Evolutionary conservation across 2,797 vertebrate genomes (phyloP).

Genomic region (Notolepis coatsorum): DNA sequence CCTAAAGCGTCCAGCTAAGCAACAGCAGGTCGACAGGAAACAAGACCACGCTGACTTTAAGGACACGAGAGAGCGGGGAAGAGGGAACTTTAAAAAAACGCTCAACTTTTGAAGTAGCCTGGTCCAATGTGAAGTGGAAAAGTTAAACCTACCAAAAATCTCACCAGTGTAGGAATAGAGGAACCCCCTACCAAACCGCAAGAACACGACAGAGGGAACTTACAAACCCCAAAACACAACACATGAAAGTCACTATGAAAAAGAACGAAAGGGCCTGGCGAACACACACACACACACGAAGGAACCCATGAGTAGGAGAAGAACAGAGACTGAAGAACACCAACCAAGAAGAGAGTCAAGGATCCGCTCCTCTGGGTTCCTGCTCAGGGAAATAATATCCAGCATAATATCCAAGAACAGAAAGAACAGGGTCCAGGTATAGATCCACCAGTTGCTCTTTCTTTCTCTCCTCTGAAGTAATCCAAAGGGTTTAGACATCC

Average conservation of each 20-base stretch:
- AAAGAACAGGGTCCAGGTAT: slow-evolving; percentile 27
- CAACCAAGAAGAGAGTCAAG: slow-evolving; percentile 45
- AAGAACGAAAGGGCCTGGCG: too few species aligned
- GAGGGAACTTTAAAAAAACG: not conserved
- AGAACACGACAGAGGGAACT: slow-evolving; percentile 1
- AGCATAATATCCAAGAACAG: slow-evolving; percentile 66
- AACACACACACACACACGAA: not conserved
- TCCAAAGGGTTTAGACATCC: slow-evolving; percentile 25
- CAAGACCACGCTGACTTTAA: slow-evolving; percentile 29
- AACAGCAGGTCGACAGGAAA: slow-evolving; percentile 58
- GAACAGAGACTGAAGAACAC: slow-evolving; percentile 29
- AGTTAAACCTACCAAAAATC: too few species aligned
- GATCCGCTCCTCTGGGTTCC: slow-evolving; percentile 47
- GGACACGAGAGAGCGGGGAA: not conserved
- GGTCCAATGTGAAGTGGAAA: not conserved
- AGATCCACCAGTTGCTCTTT: slow-evolving; percentile 26
- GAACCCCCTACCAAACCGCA: too few species aligned
- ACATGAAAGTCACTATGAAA: not conserved
- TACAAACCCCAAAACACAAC: not conserved
- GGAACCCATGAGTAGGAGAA: not conserved
- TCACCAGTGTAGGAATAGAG: too few species aligned
- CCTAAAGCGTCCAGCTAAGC: slow-evolving; percentile 38
- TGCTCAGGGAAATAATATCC: slow-evolving; percentile 47
- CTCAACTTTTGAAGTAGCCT: too few species aligned
- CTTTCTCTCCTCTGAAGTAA: not conserved